Conservation (phyloP, 2,113 vertebrate genomes). For the Numida meleagris region DNA sequence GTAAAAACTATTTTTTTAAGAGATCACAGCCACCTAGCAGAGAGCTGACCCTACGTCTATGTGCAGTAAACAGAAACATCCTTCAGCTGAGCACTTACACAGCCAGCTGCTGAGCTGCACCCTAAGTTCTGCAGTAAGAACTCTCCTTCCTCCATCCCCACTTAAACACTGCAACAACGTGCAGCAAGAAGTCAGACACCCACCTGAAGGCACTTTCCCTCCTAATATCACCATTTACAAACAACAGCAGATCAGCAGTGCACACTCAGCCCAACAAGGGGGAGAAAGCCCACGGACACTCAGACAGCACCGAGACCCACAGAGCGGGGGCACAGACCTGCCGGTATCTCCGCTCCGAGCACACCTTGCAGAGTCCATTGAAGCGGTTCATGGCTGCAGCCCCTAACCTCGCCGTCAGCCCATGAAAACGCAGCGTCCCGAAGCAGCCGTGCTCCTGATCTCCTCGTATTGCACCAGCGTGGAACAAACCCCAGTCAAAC, state of each 20-base stretch:
- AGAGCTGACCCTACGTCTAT: background rate
- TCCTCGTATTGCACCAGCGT: constrained; percentile 32
- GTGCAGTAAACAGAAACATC: background rate
- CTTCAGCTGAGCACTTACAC: rapidly evolving
- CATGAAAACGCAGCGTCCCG: constrained; percentile 67
- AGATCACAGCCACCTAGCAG: background rate
- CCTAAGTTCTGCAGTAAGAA: background rate
- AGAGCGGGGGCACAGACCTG: constrained; percentile 79
- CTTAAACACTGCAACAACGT: background rate
- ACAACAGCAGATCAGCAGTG: rapidly evolving
- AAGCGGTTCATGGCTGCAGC: constrained; percentile 85
- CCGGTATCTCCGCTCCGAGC: constrained; percentile 86
- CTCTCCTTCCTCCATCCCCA: background rate
- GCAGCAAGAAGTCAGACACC: background rate
- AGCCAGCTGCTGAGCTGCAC: rapidly evolving
- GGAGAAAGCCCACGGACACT: background rate
- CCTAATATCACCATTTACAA: background rate
- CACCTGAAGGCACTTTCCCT: background rate
- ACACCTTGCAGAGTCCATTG: constrained; percentile 89
- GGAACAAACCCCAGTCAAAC: constrained; percentile 82
- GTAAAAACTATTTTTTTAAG: background rate
- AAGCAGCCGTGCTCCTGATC: constrained; percentile 29
- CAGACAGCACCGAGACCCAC: rapidly evolving
- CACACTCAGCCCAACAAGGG: background rate
- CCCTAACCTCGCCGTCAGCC: constrained; percentile 38